Conservation (phyloP, 2,888 invertebrate genomes). For the Luffia ferchaultella region DNA sequence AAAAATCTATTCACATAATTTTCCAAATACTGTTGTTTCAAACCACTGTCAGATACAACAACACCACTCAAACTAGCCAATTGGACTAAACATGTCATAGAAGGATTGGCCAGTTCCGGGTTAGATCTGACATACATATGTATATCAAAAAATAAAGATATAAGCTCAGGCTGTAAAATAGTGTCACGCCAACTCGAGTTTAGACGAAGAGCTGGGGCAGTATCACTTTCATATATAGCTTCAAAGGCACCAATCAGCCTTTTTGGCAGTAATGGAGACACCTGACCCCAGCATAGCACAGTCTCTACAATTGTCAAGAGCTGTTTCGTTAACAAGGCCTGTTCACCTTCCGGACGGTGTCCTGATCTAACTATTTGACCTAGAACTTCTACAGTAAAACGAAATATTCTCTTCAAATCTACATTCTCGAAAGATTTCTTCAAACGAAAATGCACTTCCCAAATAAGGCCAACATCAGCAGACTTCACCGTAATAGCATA, state of each 20-base stretch:
- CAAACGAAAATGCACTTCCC: slow-evolving; percentile 86
- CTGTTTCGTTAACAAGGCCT: slow-evolving; percentile 69
- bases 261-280: slow-evolving; percentile 72
- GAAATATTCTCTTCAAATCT: slow-evolving; percentile 82
- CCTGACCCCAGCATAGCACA: slow-evolving; percentile 84
- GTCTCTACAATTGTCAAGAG: slow-evolving; percentile 81
- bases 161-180: slow-evolving; percentile 75
- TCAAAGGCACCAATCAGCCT: slow-evolving; percentile 76
- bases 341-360: slow-evolving; percentile 56
- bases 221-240: slow-evolving; percentile 72
- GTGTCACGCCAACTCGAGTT: slow-evolving; percentile 78
- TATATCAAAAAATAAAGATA: slow-evolving; percentile 82
- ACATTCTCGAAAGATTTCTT: slow-evolving; percentile 85
- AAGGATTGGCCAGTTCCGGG: slow-evolving; percentile 78
- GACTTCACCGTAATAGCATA: slow-evolving; percentile 87
- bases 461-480: slow-evolving; percentile 86
- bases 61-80: slow-evolving; percentile 61
- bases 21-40: slow-evolving; percentile 52
- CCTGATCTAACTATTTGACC: slow-evolving; percentile 51
- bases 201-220: slow-evolving; percentile 69
- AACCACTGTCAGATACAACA: slow-evolving; percentile 35
- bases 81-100: slow-evolving; percentile 84
- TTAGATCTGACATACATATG: slow-evolving; percentile 83
- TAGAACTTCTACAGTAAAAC: slow-evolving; percentile 50
- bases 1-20: slow-evolving; percentile 52